Conservation (phyloP, 2,888 invertebrate species). For the Hetaerina titia region DNA sequence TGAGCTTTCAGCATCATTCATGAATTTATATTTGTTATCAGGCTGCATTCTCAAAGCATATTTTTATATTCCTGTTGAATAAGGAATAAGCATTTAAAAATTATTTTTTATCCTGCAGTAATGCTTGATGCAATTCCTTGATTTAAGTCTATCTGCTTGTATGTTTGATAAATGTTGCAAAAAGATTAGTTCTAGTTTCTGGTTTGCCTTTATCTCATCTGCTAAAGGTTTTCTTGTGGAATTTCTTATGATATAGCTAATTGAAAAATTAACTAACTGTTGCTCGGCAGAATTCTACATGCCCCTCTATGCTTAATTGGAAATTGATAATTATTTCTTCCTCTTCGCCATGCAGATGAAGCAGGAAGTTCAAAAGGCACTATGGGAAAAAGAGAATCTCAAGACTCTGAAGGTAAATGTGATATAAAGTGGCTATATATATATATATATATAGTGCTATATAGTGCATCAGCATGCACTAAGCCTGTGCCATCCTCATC, state of each 20-base stretch:
- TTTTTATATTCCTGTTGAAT: background rate
- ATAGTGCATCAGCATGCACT: background rate
- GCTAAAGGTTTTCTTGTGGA: background rate
- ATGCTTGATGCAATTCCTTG: background rate
- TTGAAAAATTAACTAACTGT: background rate
- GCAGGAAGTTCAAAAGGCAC: conserved; percentile 76
- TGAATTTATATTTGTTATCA: background rate
- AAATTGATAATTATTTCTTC: conserved; percentile 58
- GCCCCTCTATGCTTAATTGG: background rate
- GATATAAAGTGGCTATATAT: conserved; percentile 44
- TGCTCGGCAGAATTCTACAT: background rate
- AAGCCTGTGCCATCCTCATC: background rate
- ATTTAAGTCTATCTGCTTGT: background rate
- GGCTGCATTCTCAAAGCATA: background rate
- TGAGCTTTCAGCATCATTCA: background rate
- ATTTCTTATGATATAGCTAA: background rate
- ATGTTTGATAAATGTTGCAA: background rate
- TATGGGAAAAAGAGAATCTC: conserved; percentile 77
- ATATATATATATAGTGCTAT: background rate
- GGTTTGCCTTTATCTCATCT: too few species aligned
- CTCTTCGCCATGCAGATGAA: conserved; percentile 77
- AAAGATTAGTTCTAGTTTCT: background rate
- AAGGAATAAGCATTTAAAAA: too few species aligned
- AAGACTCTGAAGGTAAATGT: conserved; percentile 78
- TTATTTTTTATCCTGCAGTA: background rate